A percentile compares a stretch with the other conserved stretches of the same genome.
Evolutionary conservation across 2,888 invertebrate genomes (phyloP).

Genomic region (Byasa hedistus): DNA sequence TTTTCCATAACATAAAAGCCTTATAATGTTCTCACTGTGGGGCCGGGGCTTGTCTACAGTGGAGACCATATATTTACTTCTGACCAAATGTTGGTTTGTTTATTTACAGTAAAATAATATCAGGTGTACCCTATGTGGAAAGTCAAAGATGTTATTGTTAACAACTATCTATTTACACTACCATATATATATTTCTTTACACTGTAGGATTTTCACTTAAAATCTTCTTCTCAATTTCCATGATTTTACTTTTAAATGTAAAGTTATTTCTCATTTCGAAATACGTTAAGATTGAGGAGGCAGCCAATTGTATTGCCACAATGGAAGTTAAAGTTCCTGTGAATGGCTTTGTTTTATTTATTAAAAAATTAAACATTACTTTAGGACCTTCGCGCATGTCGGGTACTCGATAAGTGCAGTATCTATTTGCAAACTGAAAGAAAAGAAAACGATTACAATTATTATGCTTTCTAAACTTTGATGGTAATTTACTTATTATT

Average conservation of each 20-base stretch:
- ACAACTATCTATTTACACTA: slow-evolving; percentile 37
- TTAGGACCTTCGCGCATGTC: slow-evolving; percentile 78
- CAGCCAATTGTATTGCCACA: slow-evolving; percentile 72
- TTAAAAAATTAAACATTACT: slow-evolving; percentile 75
- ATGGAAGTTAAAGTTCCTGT: slow-evolving; percentile 69
- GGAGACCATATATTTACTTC: too few relatives aligned
- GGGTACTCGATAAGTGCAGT: slow-evolving; percentile 82
- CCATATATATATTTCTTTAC: slow-evolving; percentile 24
- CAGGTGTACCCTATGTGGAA: not conserved
- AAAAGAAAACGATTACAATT: slow-evolving; percentile 24
- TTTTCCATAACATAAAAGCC: too few relatives aligned
- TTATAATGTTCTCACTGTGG: too few relatives aligned
- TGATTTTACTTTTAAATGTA: slow-evolving; percentile 59
- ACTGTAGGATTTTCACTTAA: slow-evolving; percentile 36
- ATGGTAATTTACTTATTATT: not conserved
- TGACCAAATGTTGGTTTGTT: too few relatives aligned
- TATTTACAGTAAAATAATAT: too few relatives aligned
- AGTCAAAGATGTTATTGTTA: not conserved
- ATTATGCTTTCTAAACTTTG: not conserved
- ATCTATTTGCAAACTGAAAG: slow-evolving; percentile 81
- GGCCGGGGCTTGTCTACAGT: too few relatives aligned
- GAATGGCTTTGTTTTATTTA: slow-evolving; percentile 77
- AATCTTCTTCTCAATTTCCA: slow-evolving; percentile 56
- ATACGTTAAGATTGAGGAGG: slow-evolving; percentile 81
- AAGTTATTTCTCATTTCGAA: slow-evolving; percentile 78